Percentiles rank a stretch among this genome's conserved stretches.
These are phyloP conservation scores for Aeoliscus strigatus DNA, from an alignment of 2,797 vertebrate genomes.

Conservation along the genomic window DNA sequence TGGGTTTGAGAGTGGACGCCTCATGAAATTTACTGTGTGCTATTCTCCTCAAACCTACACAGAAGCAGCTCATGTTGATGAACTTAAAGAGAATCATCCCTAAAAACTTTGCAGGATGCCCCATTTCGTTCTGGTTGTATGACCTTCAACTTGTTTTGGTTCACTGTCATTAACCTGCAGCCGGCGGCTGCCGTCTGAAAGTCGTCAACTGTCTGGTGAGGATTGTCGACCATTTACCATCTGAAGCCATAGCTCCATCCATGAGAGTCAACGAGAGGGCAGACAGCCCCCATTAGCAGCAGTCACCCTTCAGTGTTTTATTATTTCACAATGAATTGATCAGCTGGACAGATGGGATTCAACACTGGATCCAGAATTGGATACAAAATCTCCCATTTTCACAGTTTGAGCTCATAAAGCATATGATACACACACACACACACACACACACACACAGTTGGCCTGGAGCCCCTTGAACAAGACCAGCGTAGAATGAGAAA, in stretches of 20 bases:
- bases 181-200: not conserved
- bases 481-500: slow-evolving; percentile 36
- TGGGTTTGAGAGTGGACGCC: too few relatives aligned
- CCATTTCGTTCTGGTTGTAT: not conserved
- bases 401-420: not conserved
- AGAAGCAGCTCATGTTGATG: too few relatives aligned
- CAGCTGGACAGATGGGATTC: not conserved
- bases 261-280: not conserved
- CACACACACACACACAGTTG: slow-evolving; percentile 1
- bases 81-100: not conserved
- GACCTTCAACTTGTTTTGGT: not conserved
- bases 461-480: slow-evolving; percentile 34
- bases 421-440: not conserved
- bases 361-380: too few relatives aligned
- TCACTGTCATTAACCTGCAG: not conserved
- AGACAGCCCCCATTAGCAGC: not conserved
- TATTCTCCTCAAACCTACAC: too few relatives aligned
- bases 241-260: not conserved
- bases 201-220: not conserved
- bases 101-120: not conserved
- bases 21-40: too few relatives aligned
- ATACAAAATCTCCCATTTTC: not conserved
- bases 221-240: too few relatives aligned
- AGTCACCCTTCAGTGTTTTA: too few relatives aligned
- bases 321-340: not conserved